Evolutionary conservation across 2,797 vertebrate species (phyloP), one percentile per base, ranked within the genome.

Genomic region (Aeoliscus strigatus): DNA sequence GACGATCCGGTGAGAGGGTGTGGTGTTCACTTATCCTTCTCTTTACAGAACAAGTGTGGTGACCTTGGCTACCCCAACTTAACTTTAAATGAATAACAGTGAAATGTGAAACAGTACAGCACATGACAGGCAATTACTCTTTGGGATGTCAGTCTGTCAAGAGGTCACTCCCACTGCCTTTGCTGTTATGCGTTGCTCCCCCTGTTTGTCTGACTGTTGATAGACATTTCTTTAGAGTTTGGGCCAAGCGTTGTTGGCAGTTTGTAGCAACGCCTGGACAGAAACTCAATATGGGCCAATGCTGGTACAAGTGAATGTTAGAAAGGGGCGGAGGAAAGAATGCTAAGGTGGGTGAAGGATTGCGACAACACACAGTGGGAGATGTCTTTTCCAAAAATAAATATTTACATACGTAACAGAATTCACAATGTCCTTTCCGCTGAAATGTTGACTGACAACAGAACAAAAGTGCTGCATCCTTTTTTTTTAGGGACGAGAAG

Each of bases 81-180:
- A 64, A 76, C 63, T 72, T 62, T 56, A 62, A 75, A 70, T 73
- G 58, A 79, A 71, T 60, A 72, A 73, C 71, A 54, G 46, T 74
- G 77, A 70, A 70, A 73, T 32, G 69, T 73, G 70, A 81, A 80
- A 75, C 51, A 71, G 72, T 73, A 49, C 41, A 4, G 60, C 75
- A 71, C 70, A 71, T 77, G 82, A 84, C 86, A 83, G 81, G 79
- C 78, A 86, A 87, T 88, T 87, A 81, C 81, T 82, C 69, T 73
- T 34, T 21, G 59, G 61, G 71, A 81, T 69, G 75, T 73, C 72
- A 69, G 60, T 60, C 71, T 70, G 79, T 83, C 77, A 72, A 41
- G 61, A 60, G 79, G 73, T 75, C 74, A 70, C 53, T 77, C 54
- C 59, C 31, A 33, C 28, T 66, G 21, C 77, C 66, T 79, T 86